Evolutionary conservation across 2,797 vertebrate species (phyloP).

Genomic region (Gobio occitaniae): DNA sequence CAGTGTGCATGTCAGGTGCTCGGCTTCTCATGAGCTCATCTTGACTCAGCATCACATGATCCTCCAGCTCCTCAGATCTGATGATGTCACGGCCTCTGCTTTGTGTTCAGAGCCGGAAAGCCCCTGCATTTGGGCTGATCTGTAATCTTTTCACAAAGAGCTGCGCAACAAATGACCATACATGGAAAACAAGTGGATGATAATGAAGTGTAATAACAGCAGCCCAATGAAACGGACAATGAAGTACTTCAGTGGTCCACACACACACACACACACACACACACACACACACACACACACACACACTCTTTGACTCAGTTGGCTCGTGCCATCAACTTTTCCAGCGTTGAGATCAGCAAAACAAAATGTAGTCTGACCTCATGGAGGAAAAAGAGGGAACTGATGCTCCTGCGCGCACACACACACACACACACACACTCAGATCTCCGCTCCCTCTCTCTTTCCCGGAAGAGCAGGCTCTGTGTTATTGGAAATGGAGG

Average conservation of each 20-base stretch:
- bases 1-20: constrained; percentile 36
- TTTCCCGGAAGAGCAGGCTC: constrained; percentile 59
- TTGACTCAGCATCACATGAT: constrained; percentile 55
- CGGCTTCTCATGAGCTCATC: constrained; percentile 50
- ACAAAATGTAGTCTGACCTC: constrained; percentile 59
- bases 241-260: constrained; percentile 42
- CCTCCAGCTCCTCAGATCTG: constrained; percentile 25
- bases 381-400: constrained; percentile 46
- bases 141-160: constrained; percentile 26
- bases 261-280: constrained; percentile 25
- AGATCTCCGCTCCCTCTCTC: constrained; percentile 32
- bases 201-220: constrained; percentile 22
- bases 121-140: constrained; percentile 11
- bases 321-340: constrained; percentile 46
- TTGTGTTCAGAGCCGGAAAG: constrained; percentile 35
- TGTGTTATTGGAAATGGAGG: constrained; percentile 59
- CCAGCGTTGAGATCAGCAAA: constrained; percentile 56
- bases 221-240: constrained; percentile 47
- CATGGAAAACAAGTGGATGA: constrained; percentile 37
- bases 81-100: constrained; percentile 12
- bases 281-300: constrained; percentile 10
- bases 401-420: background rate
- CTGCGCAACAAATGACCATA: constrained; percentile 38
- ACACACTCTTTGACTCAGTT: constrained; percentile 31
- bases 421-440: background rate